These are phyloP conservation scores for Tachyglossus aculeatus DNA, from an alignment of 2,797 vertebrate species.

Conservation along the genomic window DNA sequence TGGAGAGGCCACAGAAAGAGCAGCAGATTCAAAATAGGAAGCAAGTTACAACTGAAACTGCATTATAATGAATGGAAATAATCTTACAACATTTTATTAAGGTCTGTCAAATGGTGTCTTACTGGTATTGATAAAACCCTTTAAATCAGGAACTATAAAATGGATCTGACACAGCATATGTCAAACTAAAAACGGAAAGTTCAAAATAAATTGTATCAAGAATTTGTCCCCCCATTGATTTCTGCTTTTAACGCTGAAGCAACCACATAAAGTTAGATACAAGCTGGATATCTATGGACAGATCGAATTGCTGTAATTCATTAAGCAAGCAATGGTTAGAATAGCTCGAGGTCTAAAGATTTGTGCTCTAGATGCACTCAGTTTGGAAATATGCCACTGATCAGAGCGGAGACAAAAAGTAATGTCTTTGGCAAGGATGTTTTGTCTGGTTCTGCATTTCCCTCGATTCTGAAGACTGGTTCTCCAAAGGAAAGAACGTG, in stretches of 20 bases:
- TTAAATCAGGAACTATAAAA: constrained; percentile 36
- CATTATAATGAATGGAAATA: background rate
- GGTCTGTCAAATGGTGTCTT: constrained; percentile 11
- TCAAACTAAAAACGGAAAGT: constrained; percentile 36
- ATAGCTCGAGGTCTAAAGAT: constrained; percentile 40
- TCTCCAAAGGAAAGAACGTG: background rate
- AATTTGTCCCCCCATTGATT: constrained; percentile 50
- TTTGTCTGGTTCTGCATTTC: background rate
- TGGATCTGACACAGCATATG: constrained; percentile 2
- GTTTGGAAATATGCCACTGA: constrained; percentile 54
- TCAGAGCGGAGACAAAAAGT: constrained; percentile 22
- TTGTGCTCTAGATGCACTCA: constrained; percentile 49
- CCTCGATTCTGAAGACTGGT: background rate
- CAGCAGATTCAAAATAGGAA: constrained; percentile 7
- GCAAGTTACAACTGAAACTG: constrained; percentile 4
- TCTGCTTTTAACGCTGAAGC: constrained; percentile 39
- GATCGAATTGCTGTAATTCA: constrained; percentile 56
- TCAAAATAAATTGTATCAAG: constrained; percentile 50
- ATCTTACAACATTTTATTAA: constrained; percentile 6
- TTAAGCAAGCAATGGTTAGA: constrained; percentile 59
- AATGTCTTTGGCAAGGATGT: background rate
- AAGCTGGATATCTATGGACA: background rate
- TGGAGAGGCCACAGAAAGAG: background rate
- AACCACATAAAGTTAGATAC: constrained; percentile 35
- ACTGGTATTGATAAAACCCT: constrained; percentile 7